Evolutionary conservation across 2,797 vertebrate genomes (phyloP).

Genomic region (Limosa lapponica): DNA sequence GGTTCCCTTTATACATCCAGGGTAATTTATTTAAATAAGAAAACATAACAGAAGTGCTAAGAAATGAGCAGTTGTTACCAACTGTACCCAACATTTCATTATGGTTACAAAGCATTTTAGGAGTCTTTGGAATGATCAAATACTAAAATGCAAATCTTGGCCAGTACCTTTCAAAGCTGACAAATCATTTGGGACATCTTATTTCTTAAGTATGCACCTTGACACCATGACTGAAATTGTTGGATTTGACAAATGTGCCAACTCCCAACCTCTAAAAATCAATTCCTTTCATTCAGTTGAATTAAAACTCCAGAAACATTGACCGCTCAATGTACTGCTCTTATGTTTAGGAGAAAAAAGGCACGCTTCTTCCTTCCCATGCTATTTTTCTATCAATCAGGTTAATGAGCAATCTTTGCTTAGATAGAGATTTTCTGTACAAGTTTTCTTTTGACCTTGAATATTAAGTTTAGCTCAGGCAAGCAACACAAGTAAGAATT

Average conservation of each 20-base stretch:
- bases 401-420: neutral
- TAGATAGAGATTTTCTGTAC: neutral
- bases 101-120: neutral
- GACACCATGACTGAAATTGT: neutral
- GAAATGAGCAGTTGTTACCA: neutral
- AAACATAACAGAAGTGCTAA: neutral
- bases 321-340: neutral
- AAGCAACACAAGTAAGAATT: neutral
- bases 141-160: neutral
- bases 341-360: neutral
- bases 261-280: neutral
- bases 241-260: neutral
- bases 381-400: neutral
- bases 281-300: neutral
- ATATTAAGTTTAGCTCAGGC: neutral
- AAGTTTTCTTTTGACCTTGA: conserved; percentile 42
- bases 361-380: neutral
- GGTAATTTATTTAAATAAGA: neutral
- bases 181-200: neutral
- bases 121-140: neutral
- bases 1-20: neutral
- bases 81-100: neutral
- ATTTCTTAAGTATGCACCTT: neutral
- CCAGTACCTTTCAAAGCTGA: neutral
- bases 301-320: neutral